Evolutionary conservation across 1,140 invertebrate species (phyloP), one percentile per base, ranked within the genome.

Genomic region (Schmidtea mediterranea): DNA sequence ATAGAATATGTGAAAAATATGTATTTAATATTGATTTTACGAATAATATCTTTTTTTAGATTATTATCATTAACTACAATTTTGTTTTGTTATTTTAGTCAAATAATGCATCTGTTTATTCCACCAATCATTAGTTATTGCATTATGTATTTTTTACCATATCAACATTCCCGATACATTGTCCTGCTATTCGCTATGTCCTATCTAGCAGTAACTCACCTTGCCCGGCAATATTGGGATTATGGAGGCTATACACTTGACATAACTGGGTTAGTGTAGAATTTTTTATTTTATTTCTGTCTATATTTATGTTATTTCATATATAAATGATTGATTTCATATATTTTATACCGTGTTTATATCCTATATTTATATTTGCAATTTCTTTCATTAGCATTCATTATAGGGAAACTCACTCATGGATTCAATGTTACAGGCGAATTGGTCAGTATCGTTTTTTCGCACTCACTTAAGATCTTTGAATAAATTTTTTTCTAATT

Each of bases 231-330:
- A 66, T 72, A 82, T 22, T 83, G 82, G 58, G 76, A 83, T 60
- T 81, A 83, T 57, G 79, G 76, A 49, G 76, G 77, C 38, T 84
- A 81, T 60, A 75, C 75, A n/a, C 63, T 90, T 49, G 84, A 92
- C 63, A 79, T 92, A 53, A 87, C 82, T n/a, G n/a, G n/a, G n/a
- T n/a, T n/a, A n/a, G n/a, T n/a, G n/a, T n/a, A n/a, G n/a, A n/a
- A n/a, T n/a, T n/a, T 57, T 81, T 81, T 79, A 70, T 56, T 58
- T 51, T 48, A 13, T n/a, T 13, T 5, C 23, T 5, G 3, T 48
- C 22, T 41, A 32, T 32, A 32, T 32, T 32, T 6, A 6, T 32
- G 26, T 32, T 32, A 32, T 32, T 32, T 32, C 26, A 32, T 10
- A 32, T 32, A 32, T 32, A 12, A 37, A 6, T 41, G 12, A 41